Evolutionary conservation across 1,140 invertebrate species (phyloP).

Genomic region (Pseudomyrmex concolor): DNA sequence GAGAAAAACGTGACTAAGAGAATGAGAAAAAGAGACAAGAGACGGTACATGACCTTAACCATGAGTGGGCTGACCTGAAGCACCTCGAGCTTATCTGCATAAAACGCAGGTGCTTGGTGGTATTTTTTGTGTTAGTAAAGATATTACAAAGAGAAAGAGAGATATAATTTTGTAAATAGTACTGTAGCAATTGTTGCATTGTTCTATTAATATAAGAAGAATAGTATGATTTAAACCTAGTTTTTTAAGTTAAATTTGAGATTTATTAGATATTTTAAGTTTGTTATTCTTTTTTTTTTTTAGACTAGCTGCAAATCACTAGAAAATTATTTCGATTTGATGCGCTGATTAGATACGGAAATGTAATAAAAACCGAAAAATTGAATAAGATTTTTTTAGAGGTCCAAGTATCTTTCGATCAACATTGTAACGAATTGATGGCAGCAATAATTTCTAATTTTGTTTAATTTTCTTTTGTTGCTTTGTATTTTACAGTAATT

Average conservation of each 20-base stretch:
- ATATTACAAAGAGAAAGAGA: constrained; percentile 55
- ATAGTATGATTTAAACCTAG: not conserved
- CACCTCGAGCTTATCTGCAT: constrained; percentile 78
- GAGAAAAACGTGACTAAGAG: constrained; percentile 4
- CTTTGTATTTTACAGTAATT: too few relatives aligned
- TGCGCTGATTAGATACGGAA: too few relatives aligned
- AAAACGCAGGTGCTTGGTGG: constrained; percentile 78
- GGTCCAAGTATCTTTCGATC: too few relatives aligned
- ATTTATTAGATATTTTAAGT: not conserved
- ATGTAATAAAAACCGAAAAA: too few relatives aligned
- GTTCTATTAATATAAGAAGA: constrained; percentile 39
- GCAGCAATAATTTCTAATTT: too few relatives aligned
- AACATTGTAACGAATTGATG: too few relatives aligned
- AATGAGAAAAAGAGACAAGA: not conserved
- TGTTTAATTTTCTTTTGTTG: too few relatives aligned
- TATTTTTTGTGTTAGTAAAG: constrained; percentile 74
- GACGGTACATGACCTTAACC: constrained; percentile 74
- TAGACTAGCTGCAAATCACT: too few relatives aligned
- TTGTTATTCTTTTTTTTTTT: too few relatives aligned
- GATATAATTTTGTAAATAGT: constrained; percentile 59
- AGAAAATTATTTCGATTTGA: too few relatives aligned
- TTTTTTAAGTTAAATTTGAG: constrained; percentile 14
- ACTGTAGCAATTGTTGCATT: constrained; percentile 19
- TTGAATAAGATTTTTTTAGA: too few relatives aligned
- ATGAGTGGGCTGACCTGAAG: constrained; percentile 72